Evolutionary conservation across 1,140 invertebrate genomes (phyloP).

Genomic region (Drosophila kikkawai): DNA sequence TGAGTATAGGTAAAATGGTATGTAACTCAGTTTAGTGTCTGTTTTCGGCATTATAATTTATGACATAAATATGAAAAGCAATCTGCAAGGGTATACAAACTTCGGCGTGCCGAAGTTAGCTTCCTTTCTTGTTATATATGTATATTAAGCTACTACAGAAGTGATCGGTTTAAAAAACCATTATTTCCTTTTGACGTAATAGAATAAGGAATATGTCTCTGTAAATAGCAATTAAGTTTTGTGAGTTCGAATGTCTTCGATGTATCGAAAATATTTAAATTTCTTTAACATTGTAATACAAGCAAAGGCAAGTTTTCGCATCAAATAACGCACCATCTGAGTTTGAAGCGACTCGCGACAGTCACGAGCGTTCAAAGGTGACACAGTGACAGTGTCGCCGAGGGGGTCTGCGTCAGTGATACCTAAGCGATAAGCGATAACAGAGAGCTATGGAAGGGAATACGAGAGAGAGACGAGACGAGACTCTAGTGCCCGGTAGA

Average conservation of each 20-base stretch:
- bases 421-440: constrained; percentile 34
- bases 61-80: too few relatives aligned
- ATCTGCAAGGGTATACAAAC: too few relatives aligned
- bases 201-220: not conserved
- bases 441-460: not conserved
- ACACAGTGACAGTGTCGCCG: constrained; percentile 16
- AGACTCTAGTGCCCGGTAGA: not conserved
- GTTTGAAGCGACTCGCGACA: constrained; percentile 31
- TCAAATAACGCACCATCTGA: constrained; percentile 5
- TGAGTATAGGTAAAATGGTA: too few relatives aligned
- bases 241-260: not conserved
- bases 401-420: constrained; percentile 47
- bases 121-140: too few relatives aligned
- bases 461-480: constrained; percentile 1
- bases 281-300: not conserved
- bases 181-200: not conserved
- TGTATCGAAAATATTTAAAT: too few relatives aligned
- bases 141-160: too few relatives aligned
- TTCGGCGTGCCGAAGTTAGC: too few relatives aligned
- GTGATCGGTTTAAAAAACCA: not conserved
- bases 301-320: not conserved
- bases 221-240: not conserved
- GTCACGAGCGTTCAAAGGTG: constrained; percentile 56
- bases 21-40: too few relatives aligned
- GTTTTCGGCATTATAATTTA: too few relatives aligned